Evolutionary conservation across 1,140 invertebrate genomes (phyloP).

Genomic region (Musca domestica): DNA sequence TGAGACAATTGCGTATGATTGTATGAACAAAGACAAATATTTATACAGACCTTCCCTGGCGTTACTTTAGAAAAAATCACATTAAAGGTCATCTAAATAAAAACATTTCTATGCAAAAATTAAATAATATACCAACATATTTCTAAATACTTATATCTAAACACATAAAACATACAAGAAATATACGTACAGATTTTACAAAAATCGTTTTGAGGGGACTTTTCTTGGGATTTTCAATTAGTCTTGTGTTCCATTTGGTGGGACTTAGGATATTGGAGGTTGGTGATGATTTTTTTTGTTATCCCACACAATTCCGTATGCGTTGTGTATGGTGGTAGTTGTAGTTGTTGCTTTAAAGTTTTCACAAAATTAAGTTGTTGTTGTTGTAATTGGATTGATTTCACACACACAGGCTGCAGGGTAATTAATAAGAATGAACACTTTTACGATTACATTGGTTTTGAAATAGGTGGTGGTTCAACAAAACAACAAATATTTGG

Average conservation of each 20-base stretch:
- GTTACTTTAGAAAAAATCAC: too few relatives aligned
- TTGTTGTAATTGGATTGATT: background rate
- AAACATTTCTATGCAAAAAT: too few relatives aligned
- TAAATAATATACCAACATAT: background rate
- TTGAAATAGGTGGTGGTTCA: background rate
- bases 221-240: constrained; percentile 23
- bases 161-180: background rate
- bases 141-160: constrained; percentile 2
- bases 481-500: constrained; percentile 3
- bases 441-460: too few relatives aligned
- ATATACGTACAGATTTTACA: constrained; percentile 21
- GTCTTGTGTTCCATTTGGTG: too few relatives aligned
- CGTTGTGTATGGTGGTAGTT: constrained; percentile 1
- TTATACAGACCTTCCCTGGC: too few relatives aligned
- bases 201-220: constrained; percentile 25
- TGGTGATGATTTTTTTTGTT: background rate
- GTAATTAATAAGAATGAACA: background rate
- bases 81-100: too few relatives aligned
- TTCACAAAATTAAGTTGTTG: background rate
- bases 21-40: too few relatives aligned
- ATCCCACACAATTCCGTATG: constrained; percentile 16
- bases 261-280: background rate
- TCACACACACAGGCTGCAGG: background rate
- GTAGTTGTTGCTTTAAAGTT: background rate
- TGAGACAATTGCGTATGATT: too few relatives aligned